Evolutionary conservation across 1,140 invertebrate species (phyloP), one percentile per base, ranked within the genome.

Genomic region (Pygmarrhopalites habei): DNA sequence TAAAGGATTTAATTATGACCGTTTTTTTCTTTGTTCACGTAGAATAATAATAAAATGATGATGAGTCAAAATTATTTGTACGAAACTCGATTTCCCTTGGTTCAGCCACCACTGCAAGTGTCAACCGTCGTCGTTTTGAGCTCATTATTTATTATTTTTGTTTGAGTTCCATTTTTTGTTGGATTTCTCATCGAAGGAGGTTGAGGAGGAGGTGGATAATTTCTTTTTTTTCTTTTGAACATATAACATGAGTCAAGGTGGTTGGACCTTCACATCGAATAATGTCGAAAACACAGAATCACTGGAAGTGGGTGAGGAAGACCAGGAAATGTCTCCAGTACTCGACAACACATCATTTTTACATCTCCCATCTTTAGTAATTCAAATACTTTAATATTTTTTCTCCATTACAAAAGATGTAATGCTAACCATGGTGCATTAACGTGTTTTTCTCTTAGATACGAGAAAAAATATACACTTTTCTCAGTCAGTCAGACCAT

Each of bases 391-490:
- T 7, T 12, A 49, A 21, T 14, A 23, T 12, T 49, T 15, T n/a
- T n/a, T n/a, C n/a, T n/a, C n/a, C 7, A 49, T 15, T n/a, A 49
- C 5, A 7, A 12, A 49, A 49, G 10, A 15, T 12, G 21, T 49
- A 23, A 49, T 49, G 10, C 19, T 49, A 21, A 49, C 10, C 46
- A 10, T 49, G 21, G 7, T 49, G 19, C 21, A 12, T 14, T 49
- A 10, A 7, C 17, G 10, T 39, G 17, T 39, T 39, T 10, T 39
- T 21, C 29, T n/a, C n/a, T n/a, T n/a, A 60, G 58, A 29, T 60
- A 2, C 58, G 58, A 51, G 58, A 60, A 30, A 60, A 60, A 35
- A 51, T 60, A 7, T 60, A 60, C 21, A 43, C 58, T 17, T 60
- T n/a, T 35, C 29, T 60, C n/a, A 14, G 17, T 26, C 58, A 60